Base-by-base conservation (phyloP, 2,113 vertebrate genomes). In the Cacatua alba region DNA sequence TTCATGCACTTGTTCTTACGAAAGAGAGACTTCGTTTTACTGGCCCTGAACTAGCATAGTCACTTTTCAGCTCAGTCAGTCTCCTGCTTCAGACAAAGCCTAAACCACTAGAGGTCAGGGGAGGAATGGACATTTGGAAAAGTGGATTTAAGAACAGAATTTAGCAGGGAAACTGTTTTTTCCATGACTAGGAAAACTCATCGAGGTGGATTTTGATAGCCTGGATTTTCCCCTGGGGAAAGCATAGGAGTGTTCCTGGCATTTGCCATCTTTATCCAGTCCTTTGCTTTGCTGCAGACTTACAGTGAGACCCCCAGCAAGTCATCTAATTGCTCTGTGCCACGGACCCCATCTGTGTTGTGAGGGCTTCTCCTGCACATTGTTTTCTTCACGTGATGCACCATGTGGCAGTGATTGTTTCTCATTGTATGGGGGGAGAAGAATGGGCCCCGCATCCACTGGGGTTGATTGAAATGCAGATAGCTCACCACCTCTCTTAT, bases 61-160 rank as follows among this genome's bases (percentile, higher is more conserved):
- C n/a, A 21, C 49, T 65, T 52, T 41, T 41, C 17, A 20, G n/a
- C 60, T 80, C 28, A 46, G n/a, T 37, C 43, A 29, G 12, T 53
- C 41, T 52, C 37, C 59, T 81, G 3, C 46, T 78, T 17, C 0
- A 7, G 51, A 53, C 62, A 85, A 55, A 87, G 81, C 57, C 78
- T 33, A 24, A 91, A 53, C 69, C 86, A 80, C 89, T 87, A 93
- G 72, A 86, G 88, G 76, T 90, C 76, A 88, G 82, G 75, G 93
- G 51, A 96, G 85, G 60, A 59, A 92, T 20, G 55, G 72, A 39
- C 14, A 8, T 49, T 10, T 60, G n/a, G 37, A 59, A 43, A 59
- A 69, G 62, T 5, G 11, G 23, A 78, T 11, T 7, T 3, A 23
- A 25, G 20, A 48, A 29, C 4, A 43, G 10, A 70, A 71, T 75